Percentiles rank a stretch among this genome's conserved stretches.
Conservation (phyloP, 2,113 vertebrate genomes). For the Penelope pileata region DNA sequence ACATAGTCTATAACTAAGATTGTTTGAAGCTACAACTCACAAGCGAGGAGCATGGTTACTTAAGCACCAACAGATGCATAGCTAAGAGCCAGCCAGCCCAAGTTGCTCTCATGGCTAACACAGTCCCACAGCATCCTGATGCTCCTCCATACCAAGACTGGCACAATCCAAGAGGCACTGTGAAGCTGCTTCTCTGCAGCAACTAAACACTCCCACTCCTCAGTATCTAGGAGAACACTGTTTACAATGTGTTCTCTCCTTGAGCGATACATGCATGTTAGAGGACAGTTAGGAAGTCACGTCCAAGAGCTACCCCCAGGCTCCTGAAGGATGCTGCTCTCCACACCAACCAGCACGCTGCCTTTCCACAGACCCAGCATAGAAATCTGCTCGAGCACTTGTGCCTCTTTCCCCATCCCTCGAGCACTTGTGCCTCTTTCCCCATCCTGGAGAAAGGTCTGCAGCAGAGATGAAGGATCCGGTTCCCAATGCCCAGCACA, state of each 20-base stretch:
- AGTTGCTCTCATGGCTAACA: neutral
- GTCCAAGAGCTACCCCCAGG: neutral
- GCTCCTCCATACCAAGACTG: too few relatives aligned
- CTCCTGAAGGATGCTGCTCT: neutral
- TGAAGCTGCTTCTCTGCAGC: neutral
- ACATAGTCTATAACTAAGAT: fast-evolving
- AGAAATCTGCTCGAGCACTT: neutral
- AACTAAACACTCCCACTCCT: neutral
- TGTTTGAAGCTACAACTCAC: neutral
- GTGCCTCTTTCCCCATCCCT: too few relatives aligned
- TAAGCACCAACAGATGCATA: neutral
- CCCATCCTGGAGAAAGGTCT: fast-evolving
- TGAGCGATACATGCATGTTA: neutral
- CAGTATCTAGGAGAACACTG: neutral
- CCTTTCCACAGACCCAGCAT: too few relatives aligned
- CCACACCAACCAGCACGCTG: fast-evolving
- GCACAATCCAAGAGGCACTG: neutral
- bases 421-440: neutral
- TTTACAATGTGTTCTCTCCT: neutral
- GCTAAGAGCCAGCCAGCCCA: neutral
- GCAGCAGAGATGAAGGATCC: neutral
- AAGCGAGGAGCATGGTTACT: neutral
- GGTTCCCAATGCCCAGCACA: neutral
- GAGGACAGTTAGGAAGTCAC: neutral
- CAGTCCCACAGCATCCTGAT: neutral